phyloP scores from a whole-genome alignment of 2,888 invertebrate genomes.

The Melipona beecheii region DNA sequence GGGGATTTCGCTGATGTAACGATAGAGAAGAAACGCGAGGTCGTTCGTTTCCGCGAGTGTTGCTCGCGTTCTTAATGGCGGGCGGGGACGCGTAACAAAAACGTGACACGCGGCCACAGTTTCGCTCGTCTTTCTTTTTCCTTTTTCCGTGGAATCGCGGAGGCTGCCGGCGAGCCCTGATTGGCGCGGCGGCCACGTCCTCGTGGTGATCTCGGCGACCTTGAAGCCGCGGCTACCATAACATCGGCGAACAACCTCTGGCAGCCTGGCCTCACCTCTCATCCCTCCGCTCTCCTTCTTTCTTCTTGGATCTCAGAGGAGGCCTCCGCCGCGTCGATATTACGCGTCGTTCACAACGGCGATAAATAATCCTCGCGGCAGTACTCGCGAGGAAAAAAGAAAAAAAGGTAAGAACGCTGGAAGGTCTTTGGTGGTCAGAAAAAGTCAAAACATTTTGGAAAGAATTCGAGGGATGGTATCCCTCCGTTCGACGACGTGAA shows the following conservation, averaged over 20 bases:
- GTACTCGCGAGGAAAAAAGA: background rate
- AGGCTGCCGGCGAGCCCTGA: conserved; percentile 45
- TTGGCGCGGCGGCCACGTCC: conserved; percentile 70
- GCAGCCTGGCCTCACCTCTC: conserved; percentile 62
- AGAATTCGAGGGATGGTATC: too few relatives aligned
- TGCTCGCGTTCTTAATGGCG: conserved; percentile 33
- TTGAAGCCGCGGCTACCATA: conserved; percentile 74
- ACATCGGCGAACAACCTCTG: conserved; percentile 73
- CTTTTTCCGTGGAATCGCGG: conserved; percentile 49
- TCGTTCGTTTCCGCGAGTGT: conserved; percentile 35
- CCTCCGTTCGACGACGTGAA: too few relatives aligned
- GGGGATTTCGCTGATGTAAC: conserved; percentile 53
- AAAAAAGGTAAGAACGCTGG: background rate
- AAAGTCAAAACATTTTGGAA: background rate
- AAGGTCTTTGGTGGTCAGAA: background rate
- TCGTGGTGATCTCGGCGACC: conserved; percentile 77
- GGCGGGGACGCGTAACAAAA: conserved; percentile 40
- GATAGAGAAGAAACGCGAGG: conserved; percentile 44
- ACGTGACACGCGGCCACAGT: conserved; percentile 44
- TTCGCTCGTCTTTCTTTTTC: background rate
- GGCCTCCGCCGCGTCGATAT: conserved; percentile 43
- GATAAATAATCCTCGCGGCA: background rate
- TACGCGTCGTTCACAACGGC: conserved; percentile 63
- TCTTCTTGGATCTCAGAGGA: conserved; percentile 30
- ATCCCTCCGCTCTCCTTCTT: conserved; percentile 57